A percentile compares a stretch with the other conserved stretches of the same genome.
Evolutionary conservation across 2,888 invertebrate genomes (phyloP).

Genomic region (Drosophila infuscata): DNA sequence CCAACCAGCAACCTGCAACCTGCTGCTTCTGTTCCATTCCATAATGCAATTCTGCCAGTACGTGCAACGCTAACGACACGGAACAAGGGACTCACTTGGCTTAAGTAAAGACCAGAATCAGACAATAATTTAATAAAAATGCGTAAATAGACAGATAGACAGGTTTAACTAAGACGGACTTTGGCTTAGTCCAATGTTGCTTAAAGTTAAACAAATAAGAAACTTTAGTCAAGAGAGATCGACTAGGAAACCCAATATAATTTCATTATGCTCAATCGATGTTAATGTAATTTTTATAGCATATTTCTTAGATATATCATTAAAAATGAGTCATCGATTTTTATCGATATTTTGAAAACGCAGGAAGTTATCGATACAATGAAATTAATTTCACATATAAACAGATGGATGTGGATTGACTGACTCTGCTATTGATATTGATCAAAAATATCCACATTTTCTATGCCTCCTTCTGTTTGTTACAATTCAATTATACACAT

Average conservation of each 20-base stretch:
- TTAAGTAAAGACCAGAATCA: conserved; percentile 35
- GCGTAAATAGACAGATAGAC: background rate
- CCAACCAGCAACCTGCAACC: background rate
- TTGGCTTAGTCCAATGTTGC: background rate
- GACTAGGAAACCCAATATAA: background rate
- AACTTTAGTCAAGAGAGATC: background rate
- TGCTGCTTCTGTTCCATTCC: conserved; percentile 31
- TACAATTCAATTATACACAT: too few relatives aligned
- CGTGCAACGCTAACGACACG: conserved; percentile 55
- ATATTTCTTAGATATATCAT: too few relatives aligned
- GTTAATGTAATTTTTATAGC: background rate
- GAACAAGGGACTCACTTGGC: conserved; percentile 50
- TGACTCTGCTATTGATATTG: background rate
- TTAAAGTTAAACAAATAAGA: background rate
- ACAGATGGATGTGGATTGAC: background rate
- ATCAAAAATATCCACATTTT: too few relatives aligned
- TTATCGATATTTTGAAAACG: background rate
- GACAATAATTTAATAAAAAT: conserved; percentile 10
- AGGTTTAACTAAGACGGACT: background rate
- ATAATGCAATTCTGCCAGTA: conserved; percentile 70
- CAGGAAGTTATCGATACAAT: background rate
- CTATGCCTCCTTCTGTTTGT: background rate
- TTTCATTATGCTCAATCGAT: background rate
- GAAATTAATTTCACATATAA: background rate
- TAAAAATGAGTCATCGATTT: rapidly evolving